phyloP scores from a whole-genome alignment of 2,797 vertebrate genomes.

The Nannoperca australis region DNA sequence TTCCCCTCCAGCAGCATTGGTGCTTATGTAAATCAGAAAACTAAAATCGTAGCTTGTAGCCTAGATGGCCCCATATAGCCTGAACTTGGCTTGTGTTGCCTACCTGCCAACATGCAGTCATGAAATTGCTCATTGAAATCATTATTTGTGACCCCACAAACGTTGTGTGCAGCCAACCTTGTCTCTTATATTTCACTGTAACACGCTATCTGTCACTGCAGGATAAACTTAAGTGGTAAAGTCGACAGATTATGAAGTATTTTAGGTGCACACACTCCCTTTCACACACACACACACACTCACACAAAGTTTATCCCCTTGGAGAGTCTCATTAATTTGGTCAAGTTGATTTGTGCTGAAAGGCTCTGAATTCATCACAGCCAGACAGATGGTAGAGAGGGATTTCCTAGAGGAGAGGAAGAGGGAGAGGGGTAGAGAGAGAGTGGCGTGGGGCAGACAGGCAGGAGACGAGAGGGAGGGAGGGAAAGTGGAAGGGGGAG shows the following conservation, averaged over 20 bases:
- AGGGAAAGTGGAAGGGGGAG: slow-evolving; percentile 14
- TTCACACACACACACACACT: slow-evolving; percentile 26
- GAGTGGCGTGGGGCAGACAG: slow-evolving; percentile 17
- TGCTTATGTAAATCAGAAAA: not conserved
- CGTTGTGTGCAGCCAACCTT: slow-evolving; percentile 10
- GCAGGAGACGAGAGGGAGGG: slow-evolving; percentile 7
- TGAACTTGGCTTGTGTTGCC: not conserved
- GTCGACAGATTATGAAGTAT: slow-evolving; percentile 68
- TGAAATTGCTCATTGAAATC: not conserved
- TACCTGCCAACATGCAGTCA: not conserved
- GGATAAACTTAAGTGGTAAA: slow-evolving; percentile 60
- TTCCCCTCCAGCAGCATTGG: not conserved
- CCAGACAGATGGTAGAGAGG: slow-evolving; percentile 76
- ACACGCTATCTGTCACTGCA: slow-evolving; percentile 50
- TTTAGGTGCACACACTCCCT: slow-evolving; percentile 40
- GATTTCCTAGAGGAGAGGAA: slow-evolving; percentile 72
- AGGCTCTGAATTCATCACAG: slow-evolving; percentile 71
- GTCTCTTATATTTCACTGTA: slow-evolving; percentile 32
- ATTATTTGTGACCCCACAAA: not conserved
- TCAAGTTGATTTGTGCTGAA: slow-evolving; percentile 74
- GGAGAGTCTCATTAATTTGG: slow-evolving; percentile 74
- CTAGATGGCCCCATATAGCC: not conserved
- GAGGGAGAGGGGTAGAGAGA: slow-evolving; percentile 19
- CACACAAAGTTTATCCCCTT: slow-evolving; percentile 64
- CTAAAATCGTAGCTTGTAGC: not conserved